Evolutionary conservation across 2,888 invertebrate species (phyloP).

Genomic region (Oconnorella tubifera): DNA sequence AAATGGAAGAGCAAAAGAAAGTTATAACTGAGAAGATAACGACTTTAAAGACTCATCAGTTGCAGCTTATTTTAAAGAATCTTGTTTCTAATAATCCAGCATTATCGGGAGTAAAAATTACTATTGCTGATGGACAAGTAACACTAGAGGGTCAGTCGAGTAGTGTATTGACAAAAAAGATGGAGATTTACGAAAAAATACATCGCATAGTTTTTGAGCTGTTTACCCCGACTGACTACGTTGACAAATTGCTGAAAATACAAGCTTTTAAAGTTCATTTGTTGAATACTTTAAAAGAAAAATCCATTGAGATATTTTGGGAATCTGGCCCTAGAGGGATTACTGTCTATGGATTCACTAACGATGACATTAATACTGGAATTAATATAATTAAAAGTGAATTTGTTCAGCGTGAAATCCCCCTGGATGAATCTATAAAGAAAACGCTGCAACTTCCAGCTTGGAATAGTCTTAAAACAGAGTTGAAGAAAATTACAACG

Average conservation of each 20-base stretch:
- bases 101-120: too few relatives aligned
- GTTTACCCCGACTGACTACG: not conserved
- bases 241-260: not conserved
- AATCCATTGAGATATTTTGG: not conserved
- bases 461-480: not conserved
- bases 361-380: not conserved
- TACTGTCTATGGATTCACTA: not conserved
- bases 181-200: conserved; percentile 8
- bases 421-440: not conserved
- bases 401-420: not conserved
- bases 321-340: conserved; percentile 1
- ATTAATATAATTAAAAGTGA: conserved; percentile 6
- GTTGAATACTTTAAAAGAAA: not conserved
- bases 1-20: conserved; percentile 4
- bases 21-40: conserved; percentile 14
- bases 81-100: conserved; percentile 5
- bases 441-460: not conserved
- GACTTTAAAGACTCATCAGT: conserved; percentile 7
- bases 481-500: not conserved
- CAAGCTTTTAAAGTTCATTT: not conserved
- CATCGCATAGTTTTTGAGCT: not conserved
- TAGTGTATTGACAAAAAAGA: conserved; percentile 6
- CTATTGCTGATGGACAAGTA: too few relatives aligned
- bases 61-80: too few relatives aligned
- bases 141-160: conserved; percentile 9